Percentiles rank a stretch among this genome's conserved stretches.
phyloP scores from a whole-genome alignment of 2,888 invertebrate genomes.

The Acrobasis repandana region DNA sequence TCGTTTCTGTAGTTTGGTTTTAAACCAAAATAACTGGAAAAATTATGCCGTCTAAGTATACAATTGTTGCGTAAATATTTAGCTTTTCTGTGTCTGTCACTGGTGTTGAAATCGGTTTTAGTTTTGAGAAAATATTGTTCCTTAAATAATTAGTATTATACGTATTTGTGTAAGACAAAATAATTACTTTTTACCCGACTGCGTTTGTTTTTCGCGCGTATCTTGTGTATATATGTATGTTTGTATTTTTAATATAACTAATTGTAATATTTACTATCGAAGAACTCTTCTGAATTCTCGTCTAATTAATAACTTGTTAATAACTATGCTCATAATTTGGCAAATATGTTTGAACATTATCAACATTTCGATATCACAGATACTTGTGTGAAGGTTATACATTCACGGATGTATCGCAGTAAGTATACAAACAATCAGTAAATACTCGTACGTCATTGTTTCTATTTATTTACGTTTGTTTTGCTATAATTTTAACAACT shows the following conservation, averaged over 20 bases:
- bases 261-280: background rate
- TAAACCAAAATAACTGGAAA: too few relatives aligned
- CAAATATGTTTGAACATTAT: background rate
- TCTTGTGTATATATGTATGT: too few relatives aligned
- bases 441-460: conserved; percentile 42
- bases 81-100: too few relatives aligned
- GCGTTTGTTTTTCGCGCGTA: too few relatives aligned
- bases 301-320: background rate
- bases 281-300: background rate
- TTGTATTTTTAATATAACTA: background rate
- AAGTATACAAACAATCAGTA: conserved; percentile 44
- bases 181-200: too few relatives aligned
- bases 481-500: conserved; percentile 4
- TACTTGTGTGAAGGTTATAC: conserved; percentile 37
- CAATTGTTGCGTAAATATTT: too few relatives aligned
- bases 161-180: too few relatives aligned
- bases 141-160: too few relatives aligned
- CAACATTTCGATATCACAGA: conserved; percentile 7
- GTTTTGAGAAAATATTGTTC: too few relatives aligned
- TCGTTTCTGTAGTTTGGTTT: too few relatives aligned
- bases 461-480: conserved; percentile 1
- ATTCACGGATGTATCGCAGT: conserved; percentile 48
- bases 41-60: too few relatives aligned
- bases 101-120: too few relatives aligned
- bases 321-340: background rate